These are phyloP conservation scores for Tragelaphus strepsiceros DNA, from an alignment of 2,113 vertebrate genomes.

Conservation along the genomic window DNA sequence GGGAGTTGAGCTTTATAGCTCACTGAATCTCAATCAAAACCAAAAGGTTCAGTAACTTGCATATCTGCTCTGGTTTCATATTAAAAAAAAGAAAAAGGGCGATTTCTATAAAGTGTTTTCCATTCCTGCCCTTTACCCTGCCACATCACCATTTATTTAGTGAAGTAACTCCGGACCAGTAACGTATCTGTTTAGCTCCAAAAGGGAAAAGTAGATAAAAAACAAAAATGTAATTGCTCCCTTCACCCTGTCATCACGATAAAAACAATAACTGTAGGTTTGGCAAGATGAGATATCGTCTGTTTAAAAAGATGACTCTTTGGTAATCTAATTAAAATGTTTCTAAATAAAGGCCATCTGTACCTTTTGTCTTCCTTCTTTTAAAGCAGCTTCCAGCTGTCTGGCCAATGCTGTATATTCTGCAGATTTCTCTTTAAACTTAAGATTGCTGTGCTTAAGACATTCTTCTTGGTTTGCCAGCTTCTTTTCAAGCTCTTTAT, in stretches of 20 bases:
- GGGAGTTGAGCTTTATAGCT: not conserved
- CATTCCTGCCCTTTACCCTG: not conserved
- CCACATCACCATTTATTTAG: constrained; percentile 1
- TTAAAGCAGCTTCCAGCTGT: constrained; percentile 86
- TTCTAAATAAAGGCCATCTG: constrained; percentile 43
- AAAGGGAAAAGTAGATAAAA: constrained; percentile 30
- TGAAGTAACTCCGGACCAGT: not conserved
- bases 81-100: not conserved
- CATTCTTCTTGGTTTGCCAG: constrained; percentile 83
- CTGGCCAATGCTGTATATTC: constrained; percentile 81
- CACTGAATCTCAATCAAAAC: not conserved
- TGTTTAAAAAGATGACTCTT: constrained; percentile 17
- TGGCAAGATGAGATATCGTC: constrained; percentile 24
- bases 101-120: not conserved
- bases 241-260: constrained; percentile 48
- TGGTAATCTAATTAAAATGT: constrained; percentile 45
- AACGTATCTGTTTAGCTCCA: constrained; percentile 15
- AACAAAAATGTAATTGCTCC: constrained; percentile 40
- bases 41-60: not conserved
- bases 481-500: constrained; percentile 84
- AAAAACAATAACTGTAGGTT: constrained; percentile 30
- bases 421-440: constrained; percentile 83
- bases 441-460: constrained; percentile 79
- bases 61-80: not conserved
- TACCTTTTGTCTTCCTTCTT: constrained; percentile 88